Percentiles rank a stretch among this genome's conserved stretches.
phyloP scores from a whole-genome alignment of 2,888 invertebrate genomes.

The Trissolcus brochymenae region DNA sequence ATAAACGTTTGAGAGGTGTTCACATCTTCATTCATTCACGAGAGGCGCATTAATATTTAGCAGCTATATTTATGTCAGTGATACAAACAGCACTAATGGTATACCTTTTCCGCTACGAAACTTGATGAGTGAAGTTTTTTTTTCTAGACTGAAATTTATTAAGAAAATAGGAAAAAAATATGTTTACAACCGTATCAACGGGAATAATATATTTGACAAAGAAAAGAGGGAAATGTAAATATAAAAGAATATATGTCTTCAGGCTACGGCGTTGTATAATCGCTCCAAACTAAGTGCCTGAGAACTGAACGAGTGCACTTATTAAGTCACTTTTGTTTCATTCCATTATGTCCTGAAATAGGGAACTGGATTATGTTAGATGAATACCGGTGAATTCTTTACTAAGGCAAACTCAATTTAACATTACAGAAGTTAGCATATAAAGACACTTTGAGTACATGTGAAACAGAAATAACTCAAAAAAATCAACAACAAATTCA shows the following conservation, averaged over 20 bases:
- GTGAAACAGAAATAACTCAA: too few relatives aligned
- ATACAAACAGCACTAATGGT: neutral
- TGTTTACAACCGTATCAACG: neutral
- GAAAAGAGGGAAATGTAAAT: constrained; percentile 40
- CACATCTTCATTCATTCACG: too few relatives aligned
- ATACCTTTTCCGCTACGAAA: neutral
- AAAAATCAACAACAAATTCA: too few relatives aligned
- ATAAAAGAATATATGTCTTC: constrained; percentile 47
- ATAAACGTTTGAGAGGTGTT: too few relatives aligned
- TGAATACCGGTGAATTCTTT: too few relatives aligned
- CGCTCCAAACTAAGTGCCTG: constrained; percentile 47
- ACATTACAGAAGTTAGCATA: too few relatives aligned
- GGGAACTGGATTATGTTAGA: neutral
- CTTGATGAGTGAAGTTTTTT: neutral
- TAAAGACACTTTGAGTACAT: too few relatives aligned
- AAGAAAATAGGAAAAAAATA: neutral
- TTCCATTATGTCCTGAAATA: neutral
- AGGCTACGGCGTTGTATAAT: constrained; percentile 57
- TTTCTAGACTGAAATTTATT: neutral
- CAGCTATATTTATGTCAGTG: neutral
- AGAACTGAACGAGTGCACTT: constrained; percentile 38
- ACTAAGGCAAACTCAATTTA: too few relatives aligned
- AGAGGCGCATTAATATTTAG: neutral
- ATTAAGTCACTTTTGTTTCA: constrained; percentile 19
- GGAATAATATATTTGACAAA: constrained; percentile 10